phyloP scores from a whole-genome alignment of 2,888 invertebrate species.

The Bembecia ichneumoniformis region DNA sequence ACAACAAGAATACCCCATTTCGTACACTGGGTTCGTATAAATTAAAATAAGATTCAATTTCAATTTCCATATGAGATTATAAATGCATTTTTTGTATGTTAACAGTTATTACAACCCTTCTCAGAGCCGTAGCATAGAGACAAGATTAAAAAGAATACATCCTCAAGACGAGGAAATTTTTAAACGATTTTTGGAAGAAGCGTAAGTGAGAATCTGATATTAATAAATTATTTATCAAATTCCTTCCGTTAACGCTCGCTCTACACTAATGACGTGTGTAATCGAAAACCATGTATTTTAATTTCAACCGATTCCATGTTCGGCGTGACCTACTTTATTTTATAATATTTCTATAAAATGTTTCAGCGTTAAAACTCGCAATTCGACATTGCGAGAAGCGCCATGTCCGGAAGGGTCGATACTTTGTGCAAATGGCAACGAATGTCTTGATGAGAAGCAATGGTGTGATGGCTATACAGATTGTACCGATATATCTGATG shows the following conservation, averaged over 20 bases:
- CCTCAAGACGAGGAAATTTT: slow-evolving; percentile 53
- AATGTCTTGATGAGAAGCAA: slow-evolving; percentile 68
- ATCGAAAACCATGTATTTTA: no score
- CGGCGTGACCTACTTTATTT: no score
- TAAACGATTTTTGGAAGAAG: slow-evolving; percentile 29
- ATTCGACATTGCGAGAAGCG: slow-evolving; percentile 18
- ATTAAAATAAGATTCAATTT: background rate
- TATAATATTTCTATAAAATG: no score
- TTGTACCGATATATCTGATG: slow-evolving; percentile 85
- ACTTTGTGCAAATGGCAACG: slow-evolving; percentile 38
- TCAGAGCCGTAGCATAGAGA: slow-evolving; percentile 27
- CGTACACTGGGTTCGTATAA: background rate
- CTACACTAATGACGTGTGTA: no score
- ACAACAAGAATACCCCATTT: slow-evolving; percentile 11
- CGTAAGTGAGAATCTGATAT: slow-evolving; percentile 25
- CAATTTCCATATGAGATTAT: background rate
- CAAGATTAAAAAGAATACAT: slow-evolving; percentile 29
- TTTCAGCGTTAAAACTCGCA: background rate
- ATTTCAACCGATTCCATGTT: no score
- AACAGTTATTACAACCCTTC: slow-evolving; percentile 7
- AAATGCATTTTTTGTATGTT: background rate
- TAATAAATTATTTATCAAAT: background rate
- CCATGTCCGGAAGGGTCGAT: slow-evolving; percentile 37
- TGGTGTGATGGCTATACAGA: slow-evolving; percentile 83
- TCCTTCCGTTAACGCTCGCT: no score